Evolutionary conservation across 2,797 vertebrate genomes (phyloP).

Genomic region (Tokudaia muenninki): DNA sequence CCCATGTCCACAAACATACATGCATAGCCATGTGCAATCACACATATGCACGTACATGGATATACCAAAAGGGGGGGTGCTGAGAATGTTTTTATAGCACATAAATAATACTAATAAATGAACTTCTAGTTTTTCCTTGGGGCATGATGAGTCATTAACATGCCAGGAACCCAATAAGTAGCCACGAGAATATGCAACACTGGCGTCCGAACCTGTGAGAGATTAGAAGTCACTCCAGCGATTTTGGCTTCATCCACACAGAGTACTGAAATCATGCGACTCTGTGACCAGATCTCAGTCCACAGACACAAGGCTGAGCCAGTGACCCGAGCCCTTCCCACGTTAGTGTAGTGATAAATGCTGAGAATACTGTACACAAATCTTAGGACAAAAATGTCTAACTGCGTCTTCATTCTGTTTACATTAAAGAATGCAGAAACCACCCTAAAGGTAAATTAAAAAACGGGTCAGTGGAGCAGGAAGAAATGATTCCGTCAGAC

Average conservation of each 20-base stretch:
- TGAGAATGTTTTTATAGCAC: background rate
- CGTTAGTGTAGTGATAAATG: background rate
- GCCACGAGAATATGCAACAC: conserved; percentile 37
- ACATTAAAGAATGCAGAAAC: conserved; percentile 1
- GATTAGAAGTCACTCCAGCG: conserved; percentile 25
- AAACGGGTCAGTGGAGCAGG: background rate
- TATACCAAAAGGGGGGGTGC: no score
- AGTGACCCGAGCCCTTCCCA: background rate
- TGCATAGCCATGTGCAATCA: background rate
- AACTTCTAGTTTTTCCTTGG: conserved; percentile 23
- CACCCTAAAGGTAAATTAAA: conserved; percentile 47
- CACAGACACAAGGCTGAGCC: background rate
- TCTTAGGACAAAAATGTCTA: background rate
- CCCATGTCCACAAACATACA: background rate
- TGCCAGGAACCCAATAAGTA: background rate
- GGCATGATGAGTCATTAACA: background rate
- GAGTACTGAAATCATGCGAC: conserved; percentile 53
- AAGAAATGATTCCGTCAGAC: conserved; percentile 55
- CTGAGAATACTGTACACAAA: background rate
- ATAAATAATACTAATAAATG: conserved; percentile 32
- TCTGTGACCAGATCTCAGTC: conserved; percentile 18
- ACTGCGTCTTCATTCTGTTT: conserved; percentile 38
- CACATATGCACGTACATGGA: background rate
- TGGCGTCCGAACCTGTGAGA: conserved; percentile 43
- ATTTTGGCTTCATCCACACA: conserved; percentile 27